Base-by-base conservation (phyloP, 2,888 invertebrate species). In the Crocallis elinguaria region DNA sequence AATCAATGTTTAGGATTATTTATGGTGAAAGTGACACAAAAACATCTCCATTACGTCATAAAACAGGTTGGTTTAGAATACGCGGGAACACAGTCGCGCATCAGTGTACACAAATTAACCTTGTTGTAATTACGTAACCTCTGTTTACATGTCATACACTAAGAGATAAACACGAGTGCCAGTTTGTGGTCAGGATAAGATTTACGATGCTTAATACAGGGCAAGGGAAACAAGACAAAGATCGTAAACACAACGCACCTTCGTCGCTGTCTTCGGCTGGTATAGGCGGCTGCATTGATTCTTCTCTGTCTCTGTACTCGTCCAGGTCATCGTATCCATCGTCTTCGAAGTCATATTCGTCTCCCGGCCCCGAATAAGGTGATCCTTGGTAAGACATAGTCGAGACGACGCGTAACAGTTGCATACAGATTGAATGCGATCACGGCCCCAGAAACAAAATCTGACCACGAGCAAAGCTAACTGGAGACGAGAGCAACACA, bases 331-430 rank as follows among this genome's bases (percentile, higher is more conserved):
- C 94, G 71, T 94, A 94, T 71, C 94, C 94, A 51, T 95, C 95
- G 64, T 95, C 95, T 53, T 95, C 95, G 76, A 94, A 94, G 72
- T 95, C 95, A 75, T 94, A 95, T 73, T 95, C 95, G 75, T 94
- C 94, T 60, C 93, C 93, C 72, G 93, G 94, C 67, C 93, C 93
- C 65, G 94, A 94, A 86, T 93, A 94, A 58, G 94, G 93, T 65
- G 94, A 94, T 77, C 94, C 94, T 84, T 94, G 93, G 86, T 93
- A 94, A 74, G 94, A 94, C 94, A 94, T 94, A 79, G 88, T 86
- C 76, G 90, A 90, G 79, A 82, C 83, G 81, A 89, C 88, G 88
- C 90, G 89, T 91, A 91, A 79, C 80, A 91, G 89, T 90, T 89
- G 90, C 90, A 91, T 91, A 85, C 90, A 91, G 90, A 88, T 87